Base-by-base conservation (phyloP, 2,797 vertebrate species). In the Coregonus ussuriensis region DNA sequence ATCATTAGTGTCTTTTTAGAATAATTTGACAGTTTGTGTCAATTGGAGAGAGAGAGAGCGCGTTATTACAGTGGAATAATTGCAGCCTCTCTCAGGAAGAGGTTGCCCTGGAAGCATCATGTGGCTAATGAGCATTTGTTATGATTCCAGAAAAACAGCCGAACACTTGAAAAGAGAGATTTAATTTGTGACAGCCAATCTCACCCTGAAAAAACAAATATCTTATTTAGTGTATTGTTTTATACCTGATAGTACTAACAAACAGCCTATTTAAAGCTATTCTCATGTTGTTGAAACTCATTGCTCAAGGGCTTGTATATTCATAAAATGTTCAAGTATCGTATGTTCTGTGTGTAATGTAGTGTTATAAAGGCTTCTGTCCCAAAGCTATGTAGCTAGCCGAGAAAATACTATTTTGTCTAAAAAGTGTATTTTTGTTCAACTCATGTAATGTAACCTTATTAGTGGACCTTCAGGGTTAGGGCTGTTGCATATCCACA, bases 121-220 rank as follows among this genome's bases (percentile, higher is more conserved):
- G 18, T 68, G 72, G 51, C 74, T 86, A 86, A 85, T 87, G 82
- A 84, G 75, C 81, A 81, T 83, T 70, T 81, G 81, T 84, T 87
- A 74, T 77, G 82, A 89, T 74, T 79, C 74, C 53, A 71, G 78
- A 62, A 9, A 90, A 80, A 70, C 78, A 82, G 54, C 67, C 84
- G 76, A 78, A 78, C 29, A 56, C 75, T 80, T 52, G 18, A 62
- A 62, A 7, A 21, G 56, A 62, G 56, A 62, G 56, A 21, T 62
- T 62, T 9, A 21, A 62, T 62, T 62, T 62, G 13, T 15, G 15
- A n/a, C 56, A 62, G 56, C 56, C 4, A n/a, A 62, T 21, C 6
- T n/a, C n/a, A 62, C 56, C 56, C 56, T 7, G 56, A 62, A 62
- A 62, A 62, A 62, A 62, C 7, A 21, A 21, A 21, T 7, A 62